Conservation (phyloP, 2,888 invertebrate genomes). For the Catocala sponsa region DNA sequence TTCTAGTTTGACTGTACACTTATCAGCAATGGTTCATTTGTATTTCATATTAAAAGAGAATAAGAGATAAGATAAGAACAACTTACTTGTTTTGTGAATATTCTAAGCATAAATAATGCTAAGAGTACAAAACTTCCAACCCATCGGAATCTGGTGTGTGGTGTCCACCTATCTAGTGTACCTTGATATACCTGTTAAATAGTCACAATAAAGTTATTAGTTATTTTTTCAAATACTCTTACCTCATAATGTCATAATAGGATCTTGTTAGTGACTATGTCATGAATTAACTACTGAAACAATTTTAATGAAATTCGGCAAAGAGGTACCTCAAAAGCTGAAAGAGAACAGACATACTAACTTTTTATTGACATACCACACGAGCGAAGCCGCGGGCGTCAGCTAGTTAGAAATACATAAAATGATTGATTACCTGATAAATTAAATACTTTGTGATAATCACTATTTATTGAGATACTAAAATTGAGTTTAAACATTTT, state of each 20-base stretch:
- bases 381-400: neutral
- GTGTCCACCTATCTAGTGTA: constrained; percentile 95
- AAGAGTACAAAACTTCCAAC: constrained; percentile 91
- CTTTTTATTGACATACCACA: too few species aligned
- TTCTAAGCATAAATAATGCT: constrained; percentile 92
- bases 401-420: neutral
- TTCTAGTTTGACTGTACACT: neutral
- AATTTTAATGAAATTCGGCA: too few species aligned
- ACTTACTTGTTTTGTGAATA: constrained; percentile 94
- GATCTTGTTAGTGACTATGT: too few species aligned
- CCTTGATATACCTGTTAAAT: constrained; percentile 92
- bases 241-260: too few species aligned
- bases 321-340: too few species aligned
- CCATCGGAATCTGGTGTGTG: constrained; percentile 94
- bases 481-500: too few species aligned
- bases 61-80: constrained; percentile 38
- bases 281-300: too few species aligned
- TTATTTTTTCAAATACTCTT: too few species aligned
- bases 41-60: neutral
- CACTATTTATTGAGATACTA: too few species aligned
- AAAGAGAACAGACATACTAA: too few species aligned
- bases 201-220: neutral
- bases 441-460: too few species aligned
- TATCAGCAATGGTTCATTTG: constrained; percentile 6
- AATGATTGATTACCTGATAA: too few species aligned